Conservation (phyloP, 2,888 invertebrate genomes). For the Calameuta idolon region DNA sequence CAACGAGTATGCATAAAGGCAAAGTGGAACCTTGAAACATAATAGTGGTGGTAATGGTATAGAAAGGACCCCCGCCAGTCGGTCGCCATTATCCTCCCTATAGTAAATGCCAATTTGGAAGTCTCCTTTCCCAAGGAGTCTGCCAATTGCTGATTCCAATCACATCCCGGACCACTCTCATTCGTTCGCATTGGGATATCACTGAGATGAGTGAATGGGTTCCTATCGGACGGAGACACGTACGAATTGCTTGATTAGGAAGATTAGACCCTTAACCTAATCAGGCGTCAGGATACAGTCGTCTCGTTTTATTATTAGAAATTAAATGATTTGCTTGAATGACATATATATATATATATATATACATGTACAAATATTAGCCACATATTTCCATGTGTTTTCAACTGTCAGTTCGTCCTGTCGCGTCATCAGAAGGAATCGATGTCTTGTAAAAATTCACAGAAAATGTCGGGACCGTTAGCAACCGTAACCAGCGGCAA, state of each 20-base stretch:
- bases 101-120: neutral
- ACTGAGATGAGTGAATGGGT: neutral
- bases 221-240: slow-evolving; percentile 18
- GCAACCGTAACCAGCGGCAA: neutral
- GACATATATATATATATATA: neutral
- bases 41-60: neutral
- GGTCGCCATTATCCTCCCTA: neutral
- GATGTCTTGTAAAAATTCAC: neutral
- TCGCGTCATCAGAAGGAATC: neutral
- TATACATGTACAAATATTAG: neutral
- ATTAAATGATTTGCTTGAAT: neutral
- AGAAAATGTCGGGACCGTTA: neutral
- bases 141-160: neutral
- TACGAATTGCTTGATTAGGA: slow-evolving; percentile 45
- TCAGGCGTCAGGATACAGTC: slow-evolving; percentile 17
- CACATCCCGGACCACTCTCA: slow-evolving; percentile 8
- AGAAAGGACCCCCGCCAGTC: neutral
- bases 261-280: slow-evolving; percentile 42
- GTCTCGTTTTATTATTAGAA: neutral
- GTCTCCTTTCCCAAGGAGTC: neutral
- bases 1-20: neutral
- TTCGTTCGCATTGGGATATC: neutral
- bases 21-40: neutral
- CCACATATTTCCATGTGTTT: neutral
- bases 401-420: neutral